Evolutionary conservation across 2,113 vertebrate species (phyloP).

Genomic region (Platichthys stellatus): DNA sequence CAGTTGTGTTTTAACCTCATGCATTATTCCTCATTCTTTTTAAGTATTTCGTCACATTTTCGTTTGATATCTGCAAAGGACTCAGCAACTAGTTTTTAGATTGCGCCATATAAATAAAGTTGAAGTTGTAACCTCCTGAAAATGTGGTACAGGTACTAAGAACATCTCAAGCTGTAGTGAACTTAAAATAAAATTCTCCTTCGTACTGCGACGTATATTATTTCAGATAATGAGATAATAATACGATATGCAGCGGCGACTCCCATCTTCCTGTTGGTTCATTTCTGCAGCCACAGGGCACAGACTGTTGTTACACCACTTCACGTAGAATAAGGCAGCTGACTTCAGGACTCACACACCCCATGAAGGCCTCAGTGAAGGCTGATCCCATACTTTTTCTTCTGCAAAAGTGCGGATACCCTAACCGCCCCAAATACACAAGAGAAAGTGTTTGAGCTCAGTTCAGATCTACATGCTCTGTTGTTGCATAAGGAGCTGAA

Average conservation of each 20-base stretch:
- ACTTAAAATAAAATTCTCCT: background rate
- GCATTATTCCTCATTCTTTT: no score
- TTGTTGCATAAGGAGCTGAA: conserved; percentile 23
- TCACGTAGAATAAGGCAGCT: background rate
- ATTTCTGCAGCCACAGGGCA: conserved; percentile 49
- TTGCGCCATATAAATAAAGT: background rate
- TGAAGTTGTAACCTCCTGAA: background rate
- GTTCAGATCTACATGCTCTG: background rate
- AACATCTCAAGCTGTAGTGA: background rate
- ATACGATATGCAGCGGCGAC: no score
- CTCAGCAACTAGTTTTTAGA: background rate
- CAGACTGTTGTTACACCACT: conserved; percentile 33
- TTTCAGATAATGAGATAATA: background rate
- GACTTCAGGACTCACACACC: conserved; percentile 1
- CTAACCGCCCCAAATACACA: background rate
- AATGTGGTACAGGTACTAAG: background rate
- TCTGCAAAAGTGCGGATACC: background rate
- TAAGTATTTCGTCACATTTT: no score
- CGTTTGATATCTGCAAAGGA: background rate
- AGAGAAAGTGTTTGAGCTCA: background rate
- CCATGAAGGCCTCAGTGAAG: background rate
- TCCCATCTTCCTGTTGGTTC: conserved; percentile 2
- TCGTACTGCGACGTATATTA: background rate
- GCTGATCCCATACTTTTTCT: background rate
- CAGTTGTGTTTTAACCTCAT: no score